phyloP scores from a whole-genome alignment of 2,888 invertebrate species.

The Selenia dentaria region DNA sequence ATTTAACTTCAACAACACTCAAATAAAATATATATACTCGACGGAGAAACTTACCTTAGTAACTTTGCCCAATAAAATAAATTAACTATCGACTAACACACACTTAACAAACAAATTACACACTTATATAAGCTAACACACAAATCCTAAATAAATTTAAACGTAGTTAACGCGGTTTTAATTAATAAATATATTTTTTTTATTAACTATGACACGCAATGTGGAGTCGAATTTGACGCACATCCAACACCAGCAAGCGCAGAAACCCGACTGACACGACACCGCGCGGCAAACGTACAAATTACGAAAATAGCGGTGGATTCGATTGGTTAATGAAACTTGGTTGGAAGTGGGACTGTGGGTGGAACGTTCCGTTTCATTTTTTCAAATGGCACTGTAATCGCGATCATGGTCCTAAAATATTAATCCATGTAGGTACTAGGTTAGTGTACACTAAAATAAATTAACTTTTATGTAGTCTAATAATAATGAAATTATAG shows the following conservation, averaged over 20 bases:
- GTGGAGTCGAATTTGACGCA: slow-evolving; percentile 62
- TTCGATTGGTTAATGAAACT: not conserved
- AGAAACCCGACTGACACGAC: slow-evolving; percentile 79
- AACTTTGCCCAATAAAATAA: slow-evolving; percentile 50
- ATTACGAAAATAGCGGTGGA: slow-evolving; percentile 1
- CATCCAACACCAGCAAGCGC: slow-evolving; percentile 70
- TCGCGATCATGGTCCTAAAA: too few species aligned
- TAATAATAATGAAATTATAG: too few species aligned
- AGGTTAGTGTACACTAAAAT: too few species aligned
- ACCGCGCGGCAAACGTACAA: slow-evolving; percentile 49
- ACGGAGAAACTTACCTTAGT: slow-evolving; percentile 60
- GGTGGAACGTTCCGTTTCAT: not conserved
- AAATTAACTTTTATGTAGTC: too few species aligned
- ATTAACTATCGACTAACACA: slow-evolving; percentile 47
- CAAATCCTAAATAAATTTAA: slow-evolving; percentile 34
- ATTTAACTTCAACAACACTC: too few species aligned
- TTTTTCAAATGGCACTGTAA: too few species aligned
- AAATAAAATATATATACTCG: not conserved
- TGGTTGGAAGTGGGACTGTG: not conserved
- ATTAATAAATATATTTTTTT: slow-evolving; percentile 47
- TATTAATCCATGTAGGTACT: too few species aligned
- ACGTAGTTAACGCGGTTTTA: slow-evolving; percentile 44
- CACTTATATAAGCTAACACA: slow-evolving; percentile 52
- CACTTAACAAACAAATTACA: slow-evolving; percentile 44
- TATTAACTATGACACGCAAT: slow-evolving; percentile 67